Conservation (phyloP, 2,888 invertebrate species). For the Augochlorella aurata region DNA sequence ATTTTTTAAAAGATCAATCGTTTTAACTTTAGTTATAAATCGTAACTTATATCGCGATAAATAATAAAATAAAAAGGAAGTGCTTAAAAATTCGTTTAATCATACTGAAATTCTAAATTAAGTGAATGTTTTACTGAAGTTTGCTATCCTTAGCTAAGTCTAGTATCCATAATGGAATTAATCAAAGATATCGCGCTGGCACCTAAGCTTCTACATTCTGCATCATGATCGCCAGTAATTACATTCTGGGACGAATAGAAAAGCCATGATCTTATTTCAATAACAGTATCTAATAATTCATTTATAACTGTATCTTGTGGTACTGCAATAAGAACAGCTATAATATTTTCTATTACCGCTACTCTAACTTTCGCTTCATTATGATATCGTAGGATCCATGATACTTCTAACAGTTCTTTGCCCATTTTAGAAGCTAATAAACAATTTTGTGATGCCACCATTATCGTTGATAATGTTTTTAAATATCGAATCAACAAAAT, state of each 20-base stretch:
- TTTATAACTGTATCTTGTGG: conserved; percentile 84
- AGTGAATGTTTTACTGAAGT: conserved; percentile 10
- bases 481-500: conserved; percentile 88
- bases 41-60: neutral
- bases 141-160: conserved; percentile 25
- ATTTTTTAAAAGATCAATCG: conserved; percentile 1
- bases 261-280: conserved; percentile 88
- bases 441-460: conserved; percentile 88
- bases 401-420: conserved; percentile 87
- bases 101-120: neutral
- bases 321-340: conserved; percentile 85
- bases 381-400: conserved; percentile 87
- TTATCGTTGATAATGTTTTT: conserved; percentile 86
- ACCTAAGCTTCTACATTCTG: conserved; percentile 86
- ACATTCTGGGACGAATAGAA: conserved; percentile 84
- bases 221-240: conserved; percentile 85
- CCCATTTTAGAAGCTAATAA: conserved; percentile 86
- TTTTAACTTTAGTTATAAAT: conserved; percentile 15
- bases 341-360: conserved; percentile 87
- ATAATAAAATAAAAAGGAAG: neutral
- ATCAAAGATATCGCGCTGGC: conserved; percentile 85
- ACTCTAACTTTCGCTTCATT: conserved; percentile 86
- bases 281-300: conserved; percentile 85
- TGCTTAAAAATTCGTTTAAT: conserved; percentile 1
- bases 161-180: conserved; percentile 76